phyloP scores from a whole-genome alignment of 2,888 invertebrate genomes.

The Odontocolon sp. region DNA sequence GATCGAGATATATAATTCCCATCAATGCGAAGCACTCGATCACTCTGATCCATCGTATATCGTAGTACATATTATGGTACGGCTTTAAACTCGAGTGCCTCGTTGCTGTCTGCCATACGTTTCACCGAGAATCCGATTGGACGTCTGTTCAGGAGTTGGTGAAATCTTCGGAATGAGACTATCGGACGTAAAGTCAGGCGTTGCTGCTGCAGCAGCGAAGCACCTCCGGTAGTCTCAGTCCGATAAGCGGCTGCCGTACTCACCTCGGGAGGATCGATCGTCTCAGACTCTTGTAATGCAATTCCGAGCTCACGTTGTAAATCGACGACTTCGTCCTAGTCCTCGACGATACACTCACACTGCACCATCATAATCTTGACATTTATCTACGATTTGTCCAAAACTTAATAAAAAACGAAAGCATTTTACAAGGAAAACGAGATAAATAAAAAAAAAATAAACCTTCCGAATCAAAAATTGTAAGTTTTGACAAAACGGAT shows the following conservation, averaged over 20 bases:
- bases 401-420: too few species aligned
- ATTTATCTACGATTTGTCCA: too few species aligned
- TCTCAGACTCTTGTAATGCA: slow-evolving; percentile 21
- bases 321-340: slow-evolving; percentile 9
- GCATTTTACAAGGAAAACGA: too few species aligned
- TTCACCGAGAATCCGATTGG: slow-evolving; percentile 18
- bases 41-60: background rate
- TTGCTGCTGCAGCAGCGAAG: background rate
- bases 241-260: slow-evolving; percentile 22
- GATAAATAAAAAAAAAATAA: too few species aligned
- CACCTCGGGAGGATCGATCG: slow-evolving; percentile 18
- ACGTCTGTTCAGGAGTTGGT: slow-evolving; percentile 14
- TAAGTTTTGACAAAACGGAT: too few species aligned
- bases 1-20: slow-evolving; percentile 8
- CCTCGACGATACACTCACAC: background rate
- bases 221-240: slow-evolving; percentile 8
- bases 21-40: slow-evolving; percentile 3
- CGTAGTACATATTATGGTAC: background rate
- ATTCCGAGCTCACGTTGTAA: slow-evolving; percentile 1
- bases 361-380: slow-evolving; percentile 15
- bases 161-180: slow-evolving; percentile 23
- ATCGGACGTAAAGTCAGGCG: slow-evolving; percentile 21
- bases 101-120: background rate
- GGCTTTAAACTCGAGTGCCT: background rate
- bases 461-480: too few species aligned